Percentiles rank a stretch among this genome's conserved stretches.
Conservation (phyloP, 2,888 invertebrate species). For the Selenia dentaria region DNA sequence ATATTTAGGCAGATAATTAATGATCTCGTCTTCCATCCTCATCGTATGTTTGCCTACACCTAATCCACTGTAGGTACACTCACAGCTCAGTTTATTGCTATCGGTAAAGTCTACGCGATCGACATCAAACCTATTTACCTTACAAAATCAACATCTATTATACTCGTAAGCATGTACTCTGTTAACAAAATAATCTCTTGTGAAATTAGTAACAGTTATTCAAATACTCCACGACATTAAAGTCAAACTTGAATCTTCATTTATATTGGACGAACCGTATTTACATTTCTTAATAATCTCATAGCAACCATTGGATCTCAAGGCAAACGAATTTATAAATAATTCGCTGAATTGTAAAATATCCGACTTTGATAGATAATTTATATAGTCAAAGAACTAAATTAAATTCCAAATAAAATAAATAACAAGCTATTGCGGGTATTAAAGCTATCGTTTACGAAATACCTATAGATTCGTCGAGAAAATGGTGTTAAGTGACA, state of each 20-base stretch:
- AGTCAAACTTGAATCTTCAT: constrained; percentile 18
- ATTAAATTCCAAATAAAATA: constrained; percentile 30
- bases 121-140: constrained; percentile 18
- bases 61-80: constrained; percentile 24
- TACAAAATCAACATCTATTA: constrained; percentile 21
- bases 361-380: constrained; percentile 57
- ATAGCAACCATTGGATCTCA: constrained; percentile 69
- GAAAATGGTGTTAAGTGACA: too few relatives aligned
- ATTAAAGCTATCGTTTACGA: constrained; percentile 2
- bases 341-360: constrained; percentile 61
- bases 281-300: constrained; percentile 62
- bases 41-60: constrained; percentile 50
- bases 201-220: constrained; percentile 21
- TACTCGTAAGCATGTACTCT: constrained; percentile 17
- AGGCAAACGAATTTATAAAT: constrained; percentile 69
- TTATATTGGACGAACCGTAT: constrained; percentile 43
- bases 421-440: constrained; percentile 2
- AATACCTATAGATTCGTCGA: constrained; percentile 4
- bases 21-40: constrained; percentile 57
- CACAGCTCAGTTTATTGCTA: constrained; percentile 29
- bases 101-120: constrained; percentile 24
- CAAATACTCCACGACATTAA: constrained; percentile 16
- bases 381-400: constrained; percentile 49
- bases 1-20: constrained; percentile 81
- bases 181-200: constrained; percentile 20